These are phyloP conservation scores for Argyrosomus regius DNA, from an alignment of 2,797 vertebrate species.

Conservation along the genomic window DNA sequence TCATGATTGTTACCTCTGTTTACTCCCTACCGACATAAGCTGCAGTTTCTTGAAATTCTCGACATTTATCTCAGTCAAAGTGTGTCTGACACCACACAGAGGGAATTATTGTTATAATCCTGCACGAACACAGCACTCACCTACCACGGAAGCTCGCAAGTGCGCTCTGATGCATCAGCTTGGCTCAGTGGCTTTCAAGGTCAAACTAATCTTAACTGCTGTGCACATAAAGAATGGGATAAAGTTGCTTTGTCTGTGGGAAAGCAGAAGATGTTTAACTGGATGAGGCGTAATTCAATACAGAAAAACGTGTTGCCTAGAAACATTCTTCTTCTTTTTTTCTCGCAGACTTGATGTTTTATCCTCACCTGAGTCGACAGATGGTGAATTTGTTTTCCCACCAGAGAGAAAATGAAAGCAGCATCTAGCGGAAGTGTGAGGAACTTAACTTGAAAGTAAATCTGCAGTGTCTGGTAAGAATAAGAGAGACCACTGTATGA, in stretches of 20 bases:
- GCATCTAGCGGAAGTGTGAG: neutral
- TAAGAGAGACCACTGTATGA: neutral
- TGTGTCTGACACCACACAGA: neutral
- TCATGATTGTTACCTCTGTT: neutral
- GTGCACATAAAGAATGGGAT: neutral
- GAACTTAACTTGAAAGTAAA: constrained; percentile 23
- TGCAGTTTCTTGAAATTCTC: neutral
- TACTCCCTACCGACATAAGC: neutral
- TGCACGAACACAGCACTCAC: neutral
- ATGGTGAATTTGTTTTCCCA: neutral
- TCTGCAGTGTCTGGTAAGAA: neutral
- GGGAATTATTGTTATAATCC: neutral
- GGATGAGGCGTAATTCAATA: neutral
- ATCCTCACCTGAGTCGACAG: constrained; percentile 16
- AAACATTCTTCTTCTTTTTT: neutral
- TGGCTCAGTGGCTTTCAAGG: constrained; percentile 9
- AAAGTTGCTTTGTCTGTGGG: neutral
- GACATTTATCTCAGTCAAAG: constrained; percentile 27
- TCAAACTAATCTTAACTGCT: constrained; percentile 29
- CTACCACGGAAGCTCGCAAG: neutral
- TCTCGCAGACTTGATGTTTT: neutral
- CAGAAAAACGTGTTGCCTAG: neutral
- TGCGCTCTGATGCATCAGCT: neutral
- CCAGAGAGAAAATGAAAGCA: constrained; percentile 9
- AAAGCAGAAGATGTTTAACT: constrained; percentile 3